Evolutionary conservation across 2,113 vertebrate genomes (phyloP), one percentile per base, ranked within the genome.

Genomic region (Merops nubicus): DNA sequence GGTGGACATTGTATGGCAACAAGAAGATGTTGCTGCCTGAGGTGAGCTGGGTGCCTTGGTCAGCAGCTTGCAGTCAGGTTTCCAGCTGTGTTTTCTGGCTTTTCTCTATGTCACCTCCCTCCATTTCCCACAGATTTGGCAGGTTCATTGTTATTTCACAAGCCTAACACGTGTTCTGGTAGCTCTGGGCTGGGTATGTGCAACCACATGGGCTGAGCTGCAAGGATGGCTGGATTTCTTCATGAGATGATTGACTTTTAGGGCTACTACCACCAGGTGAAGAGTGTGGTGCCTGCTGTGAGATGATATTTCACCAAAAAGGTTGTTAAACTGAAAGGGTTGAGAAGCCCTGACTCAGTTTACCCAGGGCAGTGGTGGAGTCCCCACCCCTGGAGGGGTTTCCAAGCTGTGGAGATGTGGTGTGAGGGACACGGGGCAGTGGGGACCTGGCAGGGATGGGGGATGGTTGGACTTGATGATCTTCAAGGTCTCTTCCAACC

Each of bases 221-320:
- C n/a, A 48, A 63, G 45, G 65, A 29, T 0, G 6, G 28, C 26
- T 0, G 0, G 3, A 6, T 31, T 45, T 22, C 74, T 69, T 43
- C 8, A 2, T 2, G 10, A 56, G 22, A 15, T 13, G 40, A 8
- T 40, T 43, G 36, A 19, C 33, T 53, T 88, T 7, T 1, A 48
- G 42, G 42, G 40, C 12, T 8, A 4, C 29, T 34, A 3, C 26
- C 21, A 6, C 11, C 28, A 8, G n/a, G 1, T 4, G 22, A 6
- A n/a, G 53, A 28, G 34, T 6, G 34, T 15, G 53, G 51, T 59
- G 7, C 42, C 33, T 28, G 26, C 42, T 6, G 26, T 3, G 33
- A 57, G 74, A 10, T 2, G 33, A 42, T 14, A 26, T 28, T 28
- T 28, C 50, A 54, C 53, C 29, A 29, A 31, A 54, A 56, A 31